phyloP scores from a whole-genome alignment of 2,113 vertebrate genomes.

The Meleagris gallopavo region DNA sequence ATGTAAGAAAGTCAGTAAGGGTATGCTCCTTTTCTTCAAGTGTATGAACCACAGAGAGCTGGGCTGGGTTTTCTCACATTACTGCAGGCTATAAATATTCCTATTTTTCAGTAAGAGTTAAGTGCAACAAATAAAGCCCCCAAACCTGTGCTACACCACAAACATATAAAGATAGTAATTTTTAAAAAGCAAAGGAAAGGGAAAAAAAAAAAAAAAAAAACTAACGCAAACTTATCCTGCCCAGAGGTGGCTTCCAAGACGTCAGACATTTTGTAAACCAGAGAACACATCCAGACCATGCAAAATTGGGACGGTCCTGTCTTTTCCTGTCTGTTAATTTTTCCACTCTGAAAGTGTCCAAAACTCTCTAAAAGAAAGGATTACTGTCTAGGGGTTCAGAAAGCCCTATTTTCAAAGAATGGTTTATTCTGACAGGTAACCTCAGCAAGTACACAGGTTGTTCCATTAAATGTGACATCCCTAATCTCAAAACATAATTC shows the following conservation, averaged over 20 bases:
- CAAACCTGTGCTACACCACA: neutral
- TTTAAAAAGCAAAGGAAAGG: neutral
- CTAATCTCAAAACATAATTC: neutral
- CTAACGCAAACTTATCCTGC: neutral
- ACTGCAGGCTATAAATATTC: neutral
- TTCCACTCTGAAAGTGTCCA: constrained; percentile 33
- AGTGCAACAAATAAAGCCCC: neutral
- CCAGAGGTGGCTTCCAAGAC: neutral
- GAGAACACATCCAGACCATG: neutral
- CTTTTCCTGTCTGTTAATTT: constrained; percentile 50
- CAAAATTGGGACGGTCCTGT: neutral
- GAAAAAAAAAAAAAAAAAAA: neutral
- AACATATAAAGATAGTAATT: neutral
- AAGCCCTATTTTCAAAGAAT: constrained; percentile 5
- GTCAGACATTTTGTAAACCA: constrained; percentile 13
- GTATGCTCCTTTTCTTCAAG: neutral
- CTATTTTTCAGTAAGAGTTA: neutral
- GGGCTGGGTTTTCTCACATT: neutral
- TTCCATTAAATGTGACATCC: neutral
- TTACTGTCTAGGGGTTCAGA: constrained; percentile 44
- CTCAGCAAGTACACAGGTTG: neutral
- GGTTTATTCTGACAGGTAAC: constrained; percentile 26
- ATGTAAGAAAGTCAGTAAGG: neutral
- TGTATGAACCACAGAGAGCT: neutral
- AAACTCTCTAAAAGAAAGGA: constrained; percentile 50